Evolutionary conservation across 2,113 vertebrate species (phyloP).

Genomic region (Apus apus): DNA sequence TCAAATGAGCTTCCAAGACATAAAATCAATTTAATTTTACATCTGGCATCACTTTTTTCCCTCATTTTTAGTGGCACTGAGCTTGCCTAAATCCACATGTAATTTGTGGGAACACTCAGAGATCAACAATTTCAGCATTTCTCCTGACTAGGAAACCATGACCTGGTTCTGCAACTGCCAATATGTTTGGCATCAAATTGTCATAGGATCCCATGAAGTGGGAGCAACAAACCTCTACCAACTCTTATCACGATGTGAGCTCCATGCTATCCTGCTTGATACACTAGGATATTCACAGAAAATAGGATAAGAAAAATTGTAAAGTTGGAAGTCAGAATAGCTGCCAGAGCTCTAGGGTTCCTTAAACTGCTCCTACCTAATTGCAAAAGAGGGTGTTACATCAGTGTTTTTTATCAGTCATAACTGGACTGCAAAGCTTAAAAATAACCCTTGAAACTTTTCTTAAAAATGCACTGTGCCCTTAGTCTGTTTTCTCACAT

Average conservation of each 20-base stretch:
- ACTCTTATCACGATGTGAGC: not conserved
- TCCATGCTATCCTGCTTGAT: not conserved
- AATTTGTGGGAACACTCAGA: not conserved
- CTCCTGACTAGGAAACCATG: not conserved
- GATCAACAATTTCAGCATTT: not conserved
- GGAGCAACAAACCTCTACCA: not conserved
- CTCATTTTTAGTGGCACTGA: not conserved
- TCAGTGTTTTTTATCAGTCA: not conserved
- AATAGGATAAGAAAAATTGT: not conserved
- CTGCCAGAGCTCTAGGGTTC: fast-evolving
- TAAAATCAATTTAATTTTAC: not conserved
- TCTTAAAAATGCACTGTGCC: not conserved
- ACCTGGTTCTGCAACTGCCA: not conserved
- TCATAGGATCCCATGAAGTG: not conserved
- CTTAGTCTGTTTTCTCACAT: not conserved
- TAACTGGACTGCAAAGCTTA: not conserved
- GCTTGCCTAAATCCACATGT: not conserved
- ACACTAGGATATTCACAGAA: not conserved
- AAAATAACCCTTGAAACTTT: not conserved
- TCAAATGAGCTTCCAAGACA: not conserved
- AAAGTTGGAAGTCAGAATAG: not conserved
- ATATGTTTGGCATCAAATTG: not conserved
- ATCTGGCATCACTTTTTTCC: not conserved
- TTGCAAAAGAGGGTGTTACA: not conserved
- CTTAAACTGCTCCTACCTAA: not conserved